These are phyloP conservation scores for Scopus umbretta DNA, from an alignment of 2,113 vertebrate species.

Conservation along the genomic window DNA sequence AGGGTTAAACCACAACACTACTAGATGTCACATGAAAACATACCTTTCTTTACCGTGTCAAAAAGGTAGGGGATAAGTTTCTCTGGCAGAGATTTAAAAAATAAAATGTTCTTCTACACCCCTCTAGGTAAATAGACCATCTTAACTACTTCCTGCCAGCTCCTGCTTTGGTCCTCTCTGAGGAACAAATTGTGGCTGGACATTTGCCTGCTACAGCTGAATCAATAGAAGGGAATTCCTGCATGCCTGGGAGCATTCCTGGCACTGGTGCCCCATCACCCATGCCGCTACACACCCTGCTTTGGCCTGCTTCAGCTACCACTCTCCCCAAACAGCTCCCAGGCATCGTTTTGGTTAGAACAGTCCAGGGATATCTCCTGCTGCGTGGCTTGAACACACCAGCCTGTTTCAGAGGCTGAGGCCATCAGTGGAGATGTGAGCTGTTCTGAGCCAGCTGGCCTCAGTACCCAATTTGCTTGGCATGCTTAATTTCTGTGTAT, in stretches of 20 bases:
- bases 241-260: background rate
- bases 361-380: background rate
- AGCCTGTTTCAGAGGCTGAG: background rate
- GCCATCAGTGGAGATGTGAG: background rate
- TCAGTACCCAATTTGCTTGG: background rate
- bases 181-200: background rate
- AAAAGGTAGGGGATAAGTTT: background rate
- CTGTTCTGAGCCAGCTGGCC: background rate
- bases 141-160: background rate
- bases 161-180: background rate
- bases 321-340: background rate
- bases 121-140: background rate
- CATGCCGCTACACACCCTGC: rapidly evolving
- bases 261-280: background rate
- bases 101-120: background rate
- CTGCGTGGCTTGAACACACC: background rate
- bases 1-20: too few species aligned
- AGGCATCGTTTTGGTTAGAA: background rate
- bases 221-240: background rate
- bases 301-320: background rate
- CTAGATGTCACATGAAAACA: background rate
- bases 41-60: background rate
- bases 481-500: background rate
- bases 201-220: background rate
- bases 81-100: background rate